phyloP scores from a whole-genome alignment of 2,888 invertebrate species.

The Eupithecia exiguata region DNA sequence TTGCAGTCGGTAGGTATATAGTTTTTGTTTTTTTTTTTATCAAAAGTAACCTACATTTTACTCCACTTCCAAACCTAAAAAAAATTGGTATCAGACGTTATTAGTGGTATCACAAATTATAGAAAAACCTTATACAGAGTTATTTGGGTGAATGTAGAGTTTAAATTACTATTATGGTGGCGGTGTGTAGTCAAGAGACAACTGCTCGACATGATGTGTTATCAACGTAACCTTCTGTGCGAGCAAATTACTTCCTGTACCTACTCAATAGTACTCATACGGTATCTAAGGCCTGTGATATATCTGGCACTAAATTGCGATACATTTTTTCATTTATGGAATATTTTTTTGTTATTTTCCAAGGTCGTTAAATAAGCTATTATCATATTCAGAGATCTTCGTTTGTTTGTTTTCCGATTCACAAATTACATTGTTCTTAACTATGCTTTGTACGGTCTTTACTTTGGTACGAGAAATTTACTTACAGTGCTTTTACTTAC shows the following conservation, averaged over 20 bases:
- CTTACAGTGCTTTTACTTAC: too few species aligned
- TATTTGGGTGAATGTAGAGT: background rate
- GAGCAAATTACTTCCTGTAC: constrained; percentile 80
- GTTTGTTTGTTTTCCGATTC: background rate
- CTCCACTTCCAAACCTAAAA: too few species aligned
- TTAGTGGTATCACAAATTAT: background rate
- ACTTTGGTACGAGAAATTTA: too few species aligned
- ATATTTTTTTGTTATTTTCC: constrained; percentile 3
- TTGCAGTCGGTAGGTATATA: too few species aligned
- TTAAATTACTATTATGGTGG: background rate
- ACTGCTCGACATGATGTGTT: constrained; percentile 59
- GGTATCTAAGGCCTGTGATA: constrained; percentile 49
- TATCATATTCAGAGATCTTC: background rate
- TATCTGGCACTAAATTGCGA: constrained; percentile 27
- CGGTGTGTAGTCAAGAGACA: constrained; percentile 44
- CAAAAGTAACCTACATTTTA: too few species aligned
- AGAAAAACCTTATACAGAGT: background rate
- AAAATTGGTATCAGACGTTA: background rate
- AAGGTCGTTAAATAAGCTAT: constrained; percentile 2
- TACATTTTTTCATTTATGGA: constrained; percentile 19
- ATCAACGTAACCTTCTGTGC: constrained; percentile 76
- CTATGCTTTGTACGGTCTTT: background rate
- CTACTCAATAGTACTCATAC: constrained; percentile 62
- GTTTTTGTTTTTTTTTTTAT: too few species aligned
- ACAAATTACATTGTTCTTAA: background rate